These are phyloP conservation scores for Anaspis maculata DNA, from an alignment of 2,888 invertebrate species.

Conservation along the genomic window DNA sequence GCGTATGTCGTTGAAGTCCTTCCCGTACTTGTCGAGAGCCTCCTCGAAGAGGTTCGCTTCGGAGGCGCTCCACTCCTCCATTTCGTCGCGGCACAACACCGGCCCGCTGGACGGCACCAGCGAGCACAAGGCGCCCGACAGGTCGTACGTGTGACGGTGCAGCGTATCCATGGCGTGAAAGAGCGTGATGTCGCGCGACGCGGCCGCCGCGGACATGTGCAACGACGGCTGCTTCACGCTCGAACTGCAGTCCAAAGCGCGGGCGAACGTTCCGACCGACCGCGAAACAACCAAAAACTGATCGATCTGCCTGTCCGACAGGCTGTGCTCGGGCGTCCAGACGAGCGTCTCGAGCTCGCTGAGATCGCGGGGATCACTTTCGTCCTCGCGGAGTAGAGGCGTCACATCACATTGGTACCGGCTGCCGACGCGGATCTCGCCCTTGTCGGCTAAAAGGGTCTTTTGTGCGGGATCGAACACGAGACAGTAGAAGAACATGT, in stretches of 20 bases:
- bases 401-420: constrained; percentile 95
- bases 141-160: constrained; percentile 83
- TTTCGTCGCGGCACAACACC: constrained; percentile 94
- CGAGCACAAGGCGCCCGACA: constrained; percentile 84
- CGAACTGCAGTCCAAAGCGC: constrained; percentile 96
- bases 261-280: constrained; percentile 97
- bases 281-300: constrained; percentile 92
- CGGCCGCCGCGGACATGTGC: constrained; percentile 99
- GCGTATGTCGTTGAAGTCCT: constrained; percentile 97
- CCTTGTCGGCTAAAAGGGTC: constrained; percentile 97
- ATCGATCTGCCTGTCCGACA: constrained; percentile 95
- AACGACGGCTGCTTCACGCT: constrained; percentile 97
- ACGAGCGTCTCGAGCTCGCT: constrained; percentile 79
- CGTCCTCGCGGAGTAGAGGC: constrained; percentile 69
- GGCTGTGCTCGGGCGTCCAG: constrained; percentile 88
- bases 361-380: constrained; percentile 32
- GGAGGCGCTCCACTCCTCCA: constrained; percentile 99
- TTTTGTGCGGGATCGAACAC: constrained; percentile 99
- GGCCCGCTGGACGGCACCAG: constrained; percentile 93
- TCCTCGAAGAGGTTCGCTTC: constrained; percentile 99
- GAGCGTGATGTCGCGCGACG: constrained; percentile 95
- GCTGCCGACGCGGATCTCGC: constrained; percentile 86
- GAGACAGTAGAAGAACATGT: constrained; percentile 99
- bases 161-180: constrained; percentile 98
- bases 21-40: constrained; percentile 95